Evolutionary conservation across 2,888 invertebrate genomes (phyloP).

Genomic region (Amphipyra tragopoginis): DNA sequence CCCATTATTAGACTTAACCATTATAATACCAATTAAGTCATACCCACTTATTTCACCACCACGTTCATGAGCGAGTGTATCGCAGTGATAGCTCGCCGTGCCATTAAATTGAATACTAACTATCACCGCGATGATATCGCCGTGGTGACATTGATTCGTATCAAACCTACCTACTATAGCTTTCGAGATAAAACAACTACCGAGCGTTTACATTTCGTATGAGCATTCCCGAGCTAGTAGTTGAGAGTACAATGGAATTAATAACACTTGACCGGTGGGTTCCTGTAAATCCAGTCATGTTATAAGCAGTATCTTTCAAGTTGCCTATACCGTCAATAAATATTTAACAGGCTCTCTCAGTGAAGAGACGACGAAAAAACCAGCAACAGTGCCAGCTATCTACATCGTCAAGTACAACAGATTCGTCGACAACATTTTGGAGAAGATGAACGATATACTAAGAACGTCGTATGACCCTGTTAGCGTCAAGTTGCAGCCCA

Average conservation of each 20-base stretch:
- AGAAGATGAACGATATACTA: constrained; percentile 94
- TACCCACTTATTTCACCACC: too few species aligned
- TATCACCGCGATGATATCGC: too few species aligned
- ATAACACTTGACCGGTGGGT: neutral
- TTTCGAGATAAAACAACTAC: too few species aligned
- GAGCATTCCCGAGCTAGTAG: neutral
- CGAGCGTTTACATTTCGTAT: neutral
- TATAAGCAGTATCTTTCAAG: neutral
- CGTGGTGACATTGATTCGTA: too few species aligned
- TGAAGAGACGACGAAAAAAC: constrained; percentile 77
- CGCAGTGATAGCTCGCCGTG: too few species aligned
- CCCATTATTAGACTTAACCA: too few species aligned
- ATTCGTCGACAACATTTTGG: constrained; percentile 95
- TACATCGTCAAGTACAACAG: constrained; percentile 95
- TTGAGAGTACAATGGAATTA: neutral
- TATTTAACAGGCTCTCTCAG: constrained; percentile 85
- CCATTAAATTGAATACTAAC: too few species aligned
- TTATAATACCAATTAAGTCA: too few species aligned
- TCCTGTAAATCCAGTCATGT: too few species aligned
- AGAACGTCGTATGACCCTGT: constrained; percentile 95
- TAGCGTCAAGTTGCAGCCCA: constrained; percentile 92
- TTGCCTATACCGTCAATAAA: constrained; percentile 40
- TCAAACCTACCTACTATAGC: too few species aligned
- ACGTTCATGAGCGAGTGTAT: too few species aligned
- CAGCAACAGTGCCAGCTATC: constrained; percentile 90